Evolutionary conservation across 2,113 vertebrate genomes (phyloP).

Genomic region (zebrafish (Danio rerio)): DNA sequence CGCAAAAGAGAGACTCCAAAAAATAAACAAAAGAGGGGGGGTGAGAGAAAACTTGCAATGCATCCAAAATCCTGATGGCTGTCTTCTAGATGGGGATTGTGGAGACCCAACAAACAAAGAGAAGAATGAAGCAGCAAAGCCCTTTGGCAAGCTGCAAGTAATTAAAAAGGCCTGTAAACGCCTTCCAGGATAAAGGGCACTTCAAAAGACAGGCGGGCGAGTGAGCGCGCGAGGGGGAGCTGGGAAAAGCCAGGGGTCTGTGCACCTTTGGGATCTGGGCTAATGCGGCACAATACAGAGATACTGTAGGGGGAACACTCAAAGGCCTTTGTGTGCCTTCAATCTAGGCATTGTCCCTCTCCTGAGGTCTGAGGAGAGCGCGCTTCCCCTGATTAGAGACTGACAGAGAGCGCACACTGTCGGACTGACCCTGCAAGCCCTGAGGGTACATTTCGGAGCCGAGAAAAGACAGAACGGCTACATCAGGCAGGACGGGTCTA

Average conservation of each 20-base stretch:
- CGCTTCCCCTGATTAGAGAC: conserved; percentile 24
- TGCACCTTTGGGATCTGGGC: conserved; percentile 57
- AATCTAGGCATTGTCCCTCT: conserved; percentile 41
- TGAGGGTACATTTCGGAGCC: conserved; percentile 10
- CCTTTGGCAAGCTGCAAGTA: conserved; percentile 81
- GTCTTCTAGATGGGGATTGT: conserved; percentile 63
- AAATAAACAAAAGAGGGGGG: conserved; percentile 49
- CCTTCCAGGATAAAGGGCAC: conserved; percentile 78
- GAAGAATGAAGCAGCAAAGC: conserved; percentile 69
- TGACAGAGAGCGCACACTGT: conserved; percentile 22
- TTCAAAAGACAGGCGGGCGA: conserved; percentile 77
- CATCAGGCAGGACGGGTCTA: conserved; percentile 2
- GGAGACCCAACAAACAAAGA: conserved; percentile 79
- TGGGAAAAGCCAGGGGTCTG: conserved; percentile 47
- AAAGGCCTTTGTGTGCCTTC: conserved; percentile 45
- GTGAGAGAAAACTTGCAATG: conserved; percentile 40
- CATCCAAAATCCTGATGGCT: conserved; percentile 53
- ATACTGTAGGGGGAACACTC: conserved; percentile 33
- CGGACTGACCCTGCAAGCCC: conserved; percentile 11
- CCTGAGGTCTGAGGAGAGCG: conserved; percentile 23
- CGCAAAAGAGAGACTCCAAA: conserved; percentile 25
- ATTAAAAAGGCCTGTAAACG: conserved; percentile 85
- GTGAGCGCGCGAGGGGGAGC: conserved; percentile 34
- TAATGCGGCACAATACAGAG: conserved; percentile 24
- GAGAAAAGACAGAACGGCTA: conserved; percentile 19